Base-by-base conservation (phyloP, 2,888 invertebrate genomes). In the Microctonus hyperodae region DNA sequence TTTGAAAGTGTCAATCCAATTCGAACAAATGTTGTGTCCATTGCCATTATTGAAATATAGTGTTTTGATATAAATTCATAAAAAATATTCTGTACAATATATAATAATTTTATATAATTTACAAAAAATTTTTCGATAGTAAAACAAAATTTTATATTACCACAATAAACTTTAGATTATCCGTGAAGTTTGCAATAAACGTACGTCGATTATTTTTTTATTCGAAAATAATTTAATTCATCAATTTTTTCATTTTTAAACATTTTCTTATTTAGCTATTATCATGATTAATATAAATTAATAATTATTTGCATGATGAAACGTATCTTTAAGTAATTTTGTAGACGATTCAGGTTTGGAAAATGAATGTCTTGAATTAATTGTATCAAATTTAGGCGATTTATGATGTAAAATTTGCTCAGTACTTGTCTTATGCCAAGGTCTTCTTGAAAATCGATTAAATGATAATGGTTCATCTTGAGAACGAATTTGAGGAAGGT, bases 1-100 rank as follows among this genome's bases (percentile, higher is more conserved):
- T 79, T 80, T 0, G 78, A 37, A 50, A 80, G 70, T 13, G 76
- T 73, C 28, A 76, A 48, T 37, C 73, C 74, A 20, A 79, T 58
- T 48, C 67, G 70, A 10, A 55, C 56, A 28, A 76, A 55, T n/a
- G 74, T 60, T 11, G 75, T 74, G 20, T 78, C 76, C n/a, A 63
- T 72, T 4, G 67, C 69, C 71, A 71, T 71, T 35, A 51, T 71
- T 60, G 22, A 22, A 37, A 64, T 58, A 58, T 59, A 20, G 20
- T 16, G 40, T 35, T 4, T 48, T 13, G 16, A 31, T 44, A 31
- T n/a, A 48, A 23, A 60, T 48, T 33, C 22, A 55, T 22, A 22
- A 20, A 7, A 28, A 68, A 65, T 33, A 35, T 56, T 56, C 31
- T 20, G 25, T 28, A 28, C 33, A n/a, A n/a, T n/a, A n/a, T n/a